Conservation (phyloP, 2,888 invertebrate species). For the Achlya flavicornis region DNA sequence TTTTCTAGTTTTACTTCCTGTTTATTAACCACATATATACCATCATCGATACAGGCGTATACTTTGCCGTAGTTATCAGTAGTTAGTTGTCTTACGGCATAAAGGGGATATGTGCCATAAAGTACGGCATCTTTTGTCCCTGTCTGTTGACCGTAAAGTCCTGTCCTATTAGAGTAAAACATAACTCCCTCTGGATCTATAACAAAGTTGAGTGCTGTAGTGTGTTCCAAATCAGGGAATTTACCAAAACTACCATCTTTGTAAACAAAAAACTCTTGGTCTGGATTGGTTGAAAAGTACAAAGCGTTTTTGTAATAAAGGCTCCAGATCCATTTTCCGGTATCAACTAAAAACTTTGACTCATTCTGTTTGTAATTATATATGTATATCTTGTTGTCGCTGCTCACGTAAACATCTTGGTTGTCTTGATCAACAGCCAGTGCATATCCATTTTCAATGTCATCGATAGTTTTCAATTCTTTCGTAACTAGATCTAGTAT, state of each 20-base stretch:
- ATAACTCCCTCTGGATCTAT: neutral
- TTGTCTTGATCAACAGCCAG: slow-evolving; percentile 1
- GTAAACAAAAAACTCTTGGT: neutral
- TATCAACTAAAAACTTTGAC: neutral
- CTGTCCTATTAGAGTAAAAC: neutral
- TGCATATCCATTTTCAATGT: neutral
- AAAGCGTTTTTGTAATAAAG: slow-evolving; percentile 8
- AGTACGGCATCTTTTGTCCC: neutral
- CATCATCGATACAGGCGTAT: neutral
- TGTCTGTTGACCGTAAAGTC: neutral
- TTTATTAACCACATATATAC: slow-evolving; percentile 4
- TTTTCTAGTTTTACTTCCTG: neutral
- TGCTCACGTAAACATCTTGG: slow-evolving; percentile 12
- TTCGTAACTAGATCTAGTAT: slow-evolving; percentile 1
- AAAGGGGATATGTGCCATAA: neutral
- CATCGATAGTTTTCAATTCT: neutral
- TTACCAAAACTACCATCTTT: neutral
- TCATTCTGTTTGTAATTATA: slow-evolving; percentile 1
- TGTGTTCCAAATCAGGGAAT: slow-evolving; percentile 7
- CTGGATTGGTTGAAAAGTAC: neutral
- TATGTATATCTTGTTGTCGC: slow-evolving; percentile 14
- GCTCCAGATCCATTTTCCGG: slow-evolving; percentile 1
- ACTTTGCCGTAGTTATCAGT: neutral
- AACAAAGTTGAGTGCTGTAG: slow-evolving; percentile 1
- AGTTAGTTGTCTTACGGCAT: neutral